Percentiles rank a stretch among this genome's conserved stretches.
Evolutionary conservation across 2,797 vertebrate species (phyloP).

Genomic region (Arrhamphus sclerolepis): DNA sequence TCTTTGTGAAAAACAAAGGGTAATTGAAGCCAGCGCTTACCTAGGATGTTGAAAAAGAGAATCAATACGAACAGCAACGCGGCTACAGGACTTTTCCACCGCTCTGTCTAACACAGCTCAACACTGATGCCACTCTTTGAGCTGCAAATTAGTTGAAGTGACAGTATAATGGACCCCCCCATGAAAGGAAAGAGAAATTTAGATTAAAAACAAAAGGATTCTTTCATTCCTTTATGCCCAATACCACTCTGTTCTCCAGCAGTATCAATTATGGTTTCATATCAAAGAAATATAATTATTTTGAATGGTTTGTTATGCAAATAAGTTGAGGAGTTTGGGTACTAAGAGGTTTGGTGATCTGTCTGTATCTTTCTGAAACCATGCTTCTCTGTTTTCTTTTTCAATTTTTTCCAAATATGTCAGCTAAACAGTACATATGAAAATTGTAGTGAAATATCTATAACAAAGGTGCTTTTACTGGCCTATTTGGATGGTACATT

Average conservation of each 20-base stretch:
- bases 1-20: constrained; percentile 57
- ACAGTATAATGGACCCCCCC: constrained; percentile 66
- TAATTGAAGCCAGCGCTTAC: constrained; percentile 63
- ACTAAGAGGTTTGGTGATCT: constrained; percentile 47
- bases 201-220: constrained; percentile 65
- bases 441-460: constrained; percentile 39
- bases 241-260: constrained; percentile 47
- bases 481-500: neutral
- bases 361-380: constrained; percentile 22
- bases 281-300: constrained; percentile 64
- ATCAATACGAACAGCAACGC: constrained; percentile 58
- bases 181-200: constrained; percentile 51
- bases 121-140: constrained; percentile 72
- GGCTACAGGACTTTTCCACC: constrained; percentile 49
- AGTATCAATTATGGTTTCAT: constrained; percentile 66
- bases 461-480: constrained; percentile 26
- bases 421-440: constrained; percentile 25
- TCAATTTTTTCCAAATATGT: constrained; percentile 38
- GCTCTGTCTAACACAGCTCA: constrained; percentile 51
- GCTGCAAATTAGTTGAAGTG: constrained; percentile 74
- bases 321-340: constrained; percentile 53
- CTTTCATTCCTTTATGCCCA: constrained; percentile 51
- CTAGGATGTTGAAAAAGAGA: constrained; percentile 51
- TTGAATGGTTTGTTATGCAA: constrained; percentile 65
- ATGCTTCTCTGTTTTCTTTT: too few relatives aligned